These are phyloP conservation scores for Todiramphus saurophagus DNA, from an alignment of 2,113 vertebrate genomes.

Conservation along the genomic window DNA sequence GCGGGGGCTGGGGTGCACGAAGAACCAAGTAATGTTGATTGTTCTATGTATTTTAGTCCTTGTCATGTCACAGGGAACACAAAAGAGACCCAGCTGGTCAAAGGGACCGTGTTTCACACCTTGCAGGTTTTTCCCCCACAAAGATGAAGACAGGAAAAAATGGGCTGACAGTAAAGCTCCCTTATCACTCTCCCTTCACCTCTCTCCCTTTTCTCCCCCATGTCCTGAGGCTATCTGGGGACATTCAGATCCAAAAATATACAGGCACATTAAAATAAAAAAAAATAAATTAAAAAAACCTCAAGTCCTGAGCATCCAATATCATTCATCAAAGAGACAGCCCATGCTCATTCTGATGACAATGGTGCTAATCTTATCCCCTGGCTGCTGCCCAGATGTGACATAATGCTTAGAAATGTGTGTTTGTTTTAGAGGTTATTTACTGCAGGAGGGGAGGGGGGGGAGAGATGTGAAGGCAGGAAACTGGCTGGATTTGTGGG, in stretches of 20 bases:
- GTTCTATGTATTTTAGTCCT: neutral
- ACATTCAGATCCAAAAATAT: conserved; percentile 46
- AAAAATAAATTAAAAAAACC: neutral
- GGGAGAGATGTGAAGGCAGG: neutral
- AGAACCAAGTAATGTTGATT: neutral
- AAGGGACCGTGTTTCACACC: neutral
- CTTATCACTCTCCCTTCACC: neutral
- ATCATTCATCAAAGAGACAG: conserved; percentile 68
- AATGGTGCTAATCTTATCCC: conserved; percentile 61
- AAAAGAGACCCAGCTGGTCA: neutral
- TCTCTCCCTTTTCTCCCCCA: neutral
- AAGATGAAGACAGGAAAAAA: neutral
- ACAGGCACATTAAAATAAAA: neutral
- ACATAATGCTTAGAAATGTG: conserved; percentile 44
- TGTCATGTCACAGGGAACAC: neutral
- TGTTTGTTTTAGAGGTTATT: conserved; percentile 39
- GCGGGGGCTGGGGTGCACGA: neutral
- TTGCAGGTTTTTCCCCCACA: neutral
- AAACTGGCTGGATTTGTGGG: neutral
- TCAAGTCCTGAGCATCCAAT: conserved; percentile 22
- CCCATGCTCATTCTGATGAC: conserved; percentile 50
- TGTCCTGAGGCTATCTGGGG: conserved; percentile 31
- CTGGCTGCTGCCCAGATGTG: conserved; percentile 55
- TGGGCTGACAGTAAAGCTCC: neutral
- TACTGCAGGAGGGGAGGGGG: neutral